phyloP scores from a whole-genome alignment of 2,113 vertebrate genomes.

The Aldabrachelys gigantea region DNA sequence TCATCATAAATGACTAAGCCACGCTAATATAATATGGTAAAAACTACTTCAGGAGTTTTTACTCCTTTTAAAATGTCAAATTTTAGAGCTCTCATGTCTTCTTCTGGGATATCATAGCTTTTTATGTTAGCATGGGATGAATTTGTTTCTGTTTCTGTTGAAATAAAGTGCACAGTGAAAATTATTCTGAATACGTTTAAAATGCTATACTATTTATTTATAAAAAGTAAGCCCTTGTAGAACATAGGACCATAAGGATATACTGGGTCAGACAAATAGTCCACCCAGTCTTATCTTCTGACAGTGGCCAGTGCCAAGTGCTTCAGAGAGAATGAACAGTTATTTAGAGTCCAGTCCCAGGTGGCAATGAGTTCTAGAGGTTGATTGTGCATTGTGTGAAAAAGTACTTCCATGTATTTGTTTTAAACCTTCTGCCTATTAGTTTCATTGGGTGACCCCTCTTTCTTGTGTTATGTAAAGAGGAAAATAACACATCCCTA shows the following conservation, averaged over 20 bases:
- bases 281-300: background rate
- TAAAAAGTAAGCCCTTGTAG: background rate
- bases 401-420: background rate
- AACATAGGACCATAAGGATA: background rate
- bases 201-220: background rate
- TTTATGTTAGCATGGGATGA: background rate
- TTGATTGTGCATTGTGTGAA: background rate
- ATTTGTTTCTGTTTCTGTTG: constrained; percentile 12
- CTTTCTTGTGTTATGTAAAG: background rate
- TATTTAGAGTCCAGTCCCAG: background rate
- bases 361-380: background rate
- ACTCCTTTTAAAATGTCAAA: constrained; percentile 55
- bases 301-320: background rate
- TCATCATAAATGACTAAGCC: constrained; percentile 33
- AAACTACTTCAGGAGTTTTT: constrained; percentile 51
- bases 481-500: background rate
- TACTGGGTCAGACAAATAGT: background rate
- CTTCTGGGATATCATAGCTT: constrained; percentile 43
- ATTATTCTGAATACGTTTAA: constrained; percentile 13
- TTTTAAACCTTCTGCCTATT: background rate
- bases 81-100: constrained; percentile 41
- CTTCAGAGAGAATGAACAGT: background rate
- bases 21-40: constrained; percentile 15
- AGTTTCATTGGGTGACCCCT: background rate
- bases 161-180: constrained; percentile 1